Evolutionary conservation across 2,113 vertebrate species (phyloP).

Genomic region (Trachemys scripta): DNA sequence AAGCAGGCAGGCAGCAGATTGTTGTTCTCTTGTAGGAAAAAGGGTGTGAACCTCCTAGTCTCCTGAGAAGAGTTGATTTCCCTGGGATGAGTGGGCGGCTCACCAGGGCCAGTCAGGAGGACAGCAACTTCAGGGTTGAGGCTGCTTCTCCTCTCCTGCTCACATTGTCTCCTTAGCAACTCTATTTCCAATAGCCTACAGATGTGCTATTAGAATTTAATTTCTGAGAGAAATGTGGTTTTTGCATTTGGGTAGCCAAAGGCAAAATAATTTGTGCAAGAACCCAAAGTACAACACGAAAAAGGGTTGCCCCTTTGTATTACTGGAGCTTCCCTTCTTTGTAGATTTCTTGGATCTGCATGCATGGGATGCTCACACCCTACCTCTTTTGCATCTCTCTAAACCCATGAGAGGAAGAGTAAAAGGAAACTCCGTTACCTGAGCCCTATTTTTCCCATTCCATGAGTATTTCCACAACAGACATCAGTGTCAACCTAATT

Average conservation of each 20-base stretch:
- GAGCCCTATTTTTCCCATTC: neutral
- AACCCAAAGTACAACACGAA: neutral
- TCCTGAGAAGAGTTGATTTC: neutral
- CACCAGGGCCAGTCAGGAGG: neutral
- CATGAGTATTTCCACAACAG: neutral
- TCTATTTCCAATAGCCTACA: neutral
- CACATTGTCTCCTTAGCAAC: neutral
- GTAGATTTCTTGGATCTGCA: neutral
- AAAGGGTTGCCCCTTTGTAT: neutral
- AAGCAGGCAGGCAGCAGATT: neutral
- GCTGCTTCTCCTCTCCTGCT: neutral
- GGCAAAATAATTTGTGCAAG: neutral
- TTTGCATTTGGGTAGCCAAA: neutral
- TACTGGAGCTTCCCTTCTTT: neutral
- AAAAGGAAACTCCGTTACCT: neutral
- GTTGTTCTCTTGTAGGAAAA: neutral
- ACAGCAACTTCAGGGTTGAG: neutral
- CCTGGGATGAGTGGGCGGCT: neutral
- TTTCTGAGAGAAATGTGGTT: neutral
- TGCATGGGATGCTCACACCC: neutral
- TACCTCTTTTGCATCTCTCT: neutral
- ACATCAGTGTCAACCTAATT: neutral
- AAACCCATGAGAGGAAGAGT: neutral
- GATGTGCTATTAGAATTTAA: neutral
- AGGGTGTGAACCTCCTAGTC: neutral